Percentiles rank a stretch among this genome's conserved stretches.
These are phyloP conservation scores for Lophius piscatorius DNA, from an alignment of 2,113 vertebrate species.

Conservation along the genomic window DNA sequence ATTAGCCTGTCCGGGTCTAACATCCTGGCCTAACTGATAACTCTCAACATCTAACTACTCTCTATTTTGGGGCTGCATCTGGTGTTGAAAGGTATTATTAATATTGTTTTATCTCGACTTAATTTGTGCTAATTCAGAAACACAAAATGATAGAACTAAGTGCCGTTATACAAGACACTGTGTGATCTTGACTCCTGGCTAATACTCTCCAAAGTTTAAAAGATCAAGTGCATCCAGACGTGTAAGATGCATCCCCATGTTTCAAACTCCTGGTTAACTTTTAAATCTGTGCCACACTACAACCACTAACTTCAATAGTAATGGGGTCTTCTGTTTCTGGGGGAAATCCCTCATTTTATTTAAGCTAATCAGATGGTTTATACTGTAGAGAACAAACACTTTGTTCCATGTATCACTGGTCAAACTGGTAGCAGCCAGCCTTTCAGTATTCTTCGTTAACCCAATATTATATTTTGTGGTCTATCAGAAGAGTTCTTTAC, in stretches of 20 bases:
- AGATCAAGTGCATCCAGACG: constrained; percentile 12
- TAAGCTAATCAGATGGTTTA: too few relatives aligned
- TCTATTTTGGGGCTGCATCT: constrained; percentile 52
- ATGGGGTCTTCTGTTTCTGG: background rate
- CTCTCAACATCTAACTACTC: constrained; percentile 54
- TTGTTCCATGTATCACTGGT: constrained; percentile 15
- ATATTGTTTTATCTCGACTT: background rate
- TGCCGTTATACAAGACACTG: background rate
- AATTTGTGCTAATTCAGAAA: constrained; percentile 1
- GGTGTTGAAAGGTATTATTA: constrained; percentile 24
- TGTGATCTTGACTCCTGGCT: background rate
- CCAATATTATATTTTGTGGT: too few relatives aligned
- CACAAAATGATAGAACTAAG: background rate
- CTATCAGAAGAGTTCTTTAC: too few relatives aligned
- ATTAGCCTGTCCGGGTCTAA: too few relatives aligned
- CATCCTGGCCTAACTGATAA: constrained; percentile 49
- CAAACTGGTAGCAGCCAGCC: constrained; percentile 14
- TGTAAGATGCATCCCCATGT: constrained; percentile 55
- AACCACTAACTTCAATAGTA: constrained; percentile 26
- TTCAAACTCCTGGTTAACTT: constrained; percentile 46
- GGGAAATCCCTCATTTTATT: background rate
- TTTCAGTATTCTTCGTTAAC: too few relatives aligned
- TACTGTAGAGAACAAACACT: background rate
- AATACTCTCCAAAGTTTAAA: background rate
- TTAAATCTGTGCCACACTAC: constrained; percentile 7